These are phyloP conservation scores for Crocuta crocuta DNA, from an alignment of 2,113 vertebrate species.

Conservation along the genomic window DNA sequence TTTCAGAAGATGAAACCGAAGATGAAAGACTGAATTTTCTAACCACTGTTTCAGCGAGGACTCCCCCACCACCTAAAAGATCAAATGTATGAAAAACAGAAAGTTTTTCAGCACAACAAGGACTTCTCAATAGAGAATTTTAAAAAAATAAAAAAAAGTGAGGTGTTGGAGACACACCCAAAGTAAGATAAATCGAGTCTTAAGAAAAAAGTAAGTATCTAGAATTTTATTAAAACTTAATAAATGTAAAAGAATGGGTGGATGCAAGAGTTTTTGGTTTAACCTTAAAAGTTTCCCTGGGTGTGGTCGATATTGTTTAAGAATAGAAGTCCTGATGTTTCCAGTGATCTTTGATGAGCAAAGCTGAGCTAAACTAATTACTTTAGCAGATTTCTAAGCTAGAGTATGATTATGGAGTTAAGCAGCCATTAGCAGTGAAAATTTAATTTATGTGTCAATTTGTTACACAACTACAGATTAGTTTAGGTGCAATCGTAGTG, in stretches of 20 bases:
- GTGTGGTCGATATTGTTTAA: not conserved
- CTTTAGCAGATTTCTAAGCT: conserved; percentile 69
- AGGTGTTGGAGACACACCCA: not conserved
- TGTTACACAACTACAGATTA: conserved; percentile 73
- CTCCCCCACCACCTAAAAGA: not conserved
- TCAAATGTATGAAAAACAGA: not conserved
- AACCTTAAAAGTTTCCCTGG: not conserved
- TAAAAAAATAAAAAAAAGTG: not conserved
- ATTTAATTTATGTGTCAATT: conserved; percentile 83
- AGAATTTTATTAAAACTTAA: not conserved
- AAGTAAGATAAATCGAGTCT: not conserved
- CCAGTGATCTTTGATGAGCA: conserved; percentile 38
- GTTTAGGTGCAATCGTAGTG: conserved; percentile 57
- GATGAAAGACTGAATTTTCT: conserved; percentile 37
- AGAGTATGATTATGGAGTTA: conserved; percentile 47
- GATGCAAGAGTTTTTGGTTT: not conserved
- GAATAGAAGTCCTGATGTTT: not conserved
- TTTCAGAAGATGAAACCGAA: conserved; percentile 48
- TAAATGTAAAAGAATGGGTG: not conserved
- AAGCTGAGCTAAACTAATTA: conserved; percentile 75
- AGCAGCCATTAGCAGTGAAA: conserved; percentile 71
- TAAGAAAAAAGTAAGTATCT: not conserved
- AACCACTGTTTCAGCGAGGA: not conserved
- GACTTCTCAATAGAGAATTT: not conserved
- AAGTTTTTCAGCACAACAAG: not conserved